Evolutionary conservation across 2,888 invertebrate species (phyloP), one percentile per base, ranked within the genome.

Genomic region (Malthinus flaveolus): DNA sequence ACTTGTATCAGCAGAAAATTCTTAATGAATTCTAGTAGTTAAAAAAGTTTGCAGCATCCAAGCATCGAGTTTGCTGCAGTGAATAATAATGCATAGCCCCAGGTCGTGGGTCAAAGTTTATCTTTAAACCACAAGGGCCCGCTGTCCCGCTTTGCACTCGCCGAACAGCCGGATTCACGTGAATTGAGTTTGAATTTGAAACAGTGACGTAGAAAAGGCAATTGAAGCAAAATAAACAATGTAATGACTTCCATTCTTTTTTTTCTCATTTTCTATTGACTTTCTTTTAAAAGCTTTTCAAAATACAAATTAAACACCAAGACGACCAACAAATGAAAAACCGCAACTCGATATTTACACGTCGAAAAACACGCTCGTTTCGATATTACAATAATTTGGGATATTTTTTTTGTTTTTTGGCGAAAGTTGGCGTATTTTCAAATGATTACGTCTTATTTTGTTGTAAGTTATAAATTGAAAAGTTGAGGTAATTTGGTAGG

Each of bases 21-120:
- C 76, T 72, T 78, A 77, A 78, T 78, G 78, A 78, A 78, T 78
- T 78, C 77, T 73, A 73, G 73, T 76, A 77, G 77, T 77, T 78
- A 77, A 78, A 77, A 78, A 78, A 78, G 76, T 78, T 78, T 76
- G 76, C 74, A 75, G 74, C 76, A 73, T 74, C 74, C 75, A 74
- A 75, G 73, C 75, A 76, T 73, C 73, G 73, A 68, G 71, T 68
- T 72, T 73, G 77, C 77, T 75, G 76, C 75, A 71, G 65, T 73
- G 78, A 77, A 78, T 78, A 78, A 73, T 77, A 78, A 78, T 78
- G 74, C 73, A 73, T 62, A 67, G 70, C 74, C 68, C 50, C 64
- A 68, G 67, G 69, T 66, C 64, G 70, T 71, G 72, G 74, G 74
- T 73, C 73, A 73, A 72, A 74, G 73, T 73, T 74, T 72, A 71